Conservation (phyloP, 2,113 vertebrate genomes). For the Riparia riparia region DNA sequence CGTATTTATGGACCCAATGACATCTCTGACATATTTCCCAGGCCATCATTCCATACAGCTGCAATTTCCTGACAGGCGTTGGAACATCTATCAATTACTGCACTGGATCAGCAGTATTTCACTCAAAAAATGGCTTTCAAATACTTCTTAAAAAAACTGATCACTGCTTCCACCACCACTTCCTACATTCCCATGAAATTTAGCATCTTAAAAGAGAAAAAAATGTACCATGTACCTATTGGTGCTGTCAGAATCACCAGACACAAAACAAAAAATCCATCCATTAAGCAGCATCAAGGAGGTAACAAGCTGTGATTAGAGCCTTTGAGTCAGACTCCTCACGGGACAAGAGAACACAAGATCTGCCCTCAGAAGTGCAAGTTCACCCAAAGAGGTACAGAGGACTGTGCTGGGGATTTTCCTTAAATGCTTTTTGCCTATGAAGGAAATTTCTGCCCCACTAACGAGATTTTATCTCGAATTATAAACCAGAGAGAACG, state of each 20-base stretch:
- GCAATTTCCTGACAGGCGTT: background rate
- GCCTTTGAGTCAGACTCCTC: background rate
- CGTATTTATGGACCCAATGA: background rate
- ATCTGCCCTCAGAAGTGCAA: background rate
- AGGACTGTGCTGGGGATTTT: background rate
- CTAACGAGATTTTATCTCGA: background rate
- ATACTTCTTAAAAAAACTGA: background rate
- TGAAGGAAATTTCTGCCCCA: background rate
- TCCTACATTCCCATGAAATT: background rate
- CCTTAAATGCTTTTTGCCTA: background rate
- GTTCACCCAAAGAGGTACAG: background rate
- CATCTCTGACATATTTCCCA: background rate
- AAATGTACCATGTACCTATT: background rate
- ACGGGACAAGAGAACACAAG: background rate
- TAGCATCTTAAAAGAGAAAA: background rate
- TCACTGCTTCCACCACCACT: background rate
- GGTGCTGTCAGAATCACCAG: background rate
- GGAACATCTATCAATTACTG: slow-evolving; percentile 23
- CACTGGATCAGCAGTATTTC: background rate
- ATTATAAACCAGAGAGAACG: background rate
- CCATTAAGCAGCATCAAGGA: background rate
- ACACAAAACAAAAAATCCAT: background rate
- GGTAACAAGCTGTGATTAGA: background rate
- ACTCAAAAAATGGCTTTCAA: background rate
- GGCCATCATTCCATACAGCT: background rate